Evolutionary conservation across 2,113 vertebrate species (phyloP).

Genomic region (Chaetodon auriga): DNA sequence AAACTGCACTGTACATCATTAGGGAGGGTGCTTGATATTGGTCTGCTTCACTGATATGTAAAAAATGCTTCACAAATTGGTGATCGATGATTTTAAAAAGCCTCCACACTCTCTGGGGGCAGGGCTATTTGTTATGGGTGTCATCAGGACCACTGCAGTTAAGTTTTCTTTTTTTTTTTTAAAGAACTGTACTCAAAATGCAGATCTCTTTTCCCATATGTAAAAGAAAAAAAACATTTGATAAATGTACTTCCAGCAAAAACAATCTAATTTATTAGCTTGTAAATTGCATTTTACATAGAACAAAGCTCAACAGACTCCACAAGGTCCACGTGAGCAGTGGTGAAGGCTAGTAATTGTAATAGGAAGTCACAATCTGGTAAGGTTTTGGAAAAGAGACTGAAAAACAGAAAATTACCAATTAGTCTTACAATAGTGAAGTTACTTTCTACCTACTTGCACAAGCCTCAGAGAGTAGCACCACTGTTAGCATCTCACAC

Average conservation of each 20-base stretch:
- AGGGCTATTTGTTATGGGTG: slow-evolving; percentile 14
- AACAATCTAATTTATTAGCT: background rate
- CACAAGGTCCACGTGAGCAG: slow-evolving; percentile 7
- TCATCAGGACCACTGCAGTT: slow-evolving; percentile 2
- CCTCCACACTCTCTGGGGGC: slow-evolving; percentile 7
- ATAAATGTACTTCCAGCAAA: background rate
- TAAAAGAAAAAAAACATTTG: slow-evolving; percentile 5
- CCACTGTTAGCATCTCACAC: background rate
- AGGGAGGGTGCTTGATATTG: background rate
- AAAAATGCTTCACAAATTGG: background rate
- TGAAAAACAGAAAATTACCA: slow-evolving; percentile 19
- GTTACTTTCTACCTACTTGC: background rate
- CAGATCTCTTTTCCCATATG: slow-evolving; percentile 7
- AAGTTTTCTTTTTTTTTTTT: background rate
- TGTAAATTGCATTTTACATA: background rate
- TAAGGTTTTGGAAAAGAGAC: slow-evolving; percentile 13
- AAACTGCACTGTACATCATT: slow-evolving; percentile 28
- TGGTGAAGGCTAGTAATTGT: slow-evolving; percentile 16
- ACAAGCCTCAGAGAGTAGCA: slow-evolving; percentile 7
- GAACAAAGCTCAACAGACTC: background rate
- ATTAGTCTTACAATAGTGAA: slow-evolving; percentile 5
- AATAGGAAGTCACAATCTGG: slow-evolving; percentile 32
- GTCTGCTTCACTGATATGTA: background rate
- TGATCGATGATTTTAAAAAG: slow-evolving; percentile 4
- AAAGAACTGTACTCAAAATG: background rate